phyloP scores from a whole-genome alignment of 2,888 invertebrate genomes.

The Drosophila setosimentum region DNA sequence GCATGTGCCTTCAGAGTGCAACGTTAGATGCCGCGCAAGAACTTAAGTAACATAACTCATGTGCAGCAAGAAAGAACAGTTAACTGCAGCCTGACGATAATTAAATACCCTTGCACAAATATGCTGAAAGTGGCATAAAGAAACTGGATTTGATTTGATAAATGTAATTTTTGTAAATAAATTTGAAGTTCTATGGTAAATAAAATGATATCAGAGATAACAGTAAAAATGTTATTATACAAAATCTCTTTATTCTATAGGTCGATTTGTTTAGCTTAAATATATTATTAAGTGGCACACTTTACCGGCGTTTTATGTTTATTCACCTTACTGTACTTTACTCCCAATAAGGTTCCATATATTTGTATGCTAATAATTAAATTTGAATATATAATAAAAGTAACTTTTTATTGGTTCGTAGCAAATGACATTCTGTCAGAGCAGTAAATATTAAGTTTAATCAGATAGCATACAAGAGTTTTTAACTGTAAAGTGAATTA shows the following conservation, averaged over 20 bases:
- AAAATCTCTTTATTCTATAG: not conserved
- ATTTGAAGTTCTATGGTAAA: not conserved
- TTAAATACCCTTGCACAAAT: conserved; percentile 20
- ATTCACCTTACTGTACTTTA: not conserved
- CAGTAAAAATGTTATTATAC: not conserved
- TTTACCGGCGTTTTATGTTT: no score
- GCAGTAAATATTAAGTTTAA: no score
- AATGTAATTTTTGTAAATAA: not conserved
- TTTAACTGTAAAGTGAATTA: not conserved
- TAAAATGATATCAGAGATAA: not conserved
- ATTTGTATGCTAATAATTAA: not conserved
- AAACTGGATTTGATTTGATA: not conserved
- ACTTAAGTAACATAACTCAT: conserved; percentile 80
- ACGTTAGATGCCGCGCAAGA: conserved; percentile 72
- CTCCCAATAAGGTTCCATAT: not conserved
- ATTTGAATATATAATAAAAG: not conserved
- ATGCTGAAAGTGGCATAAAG: no score
- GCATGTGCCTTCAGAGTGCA: conserved; percentile 79
- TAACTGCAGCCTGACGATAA: not conserved
- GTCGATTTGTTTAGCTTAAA: no score
- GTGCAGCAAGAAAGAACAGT: conserved; percentile 67
- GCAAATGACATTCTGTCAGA: not conserved
- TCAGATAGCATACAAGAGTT: no score
- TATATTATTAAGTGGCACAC: no score
- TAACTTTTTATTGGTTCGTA: not conserved